Evolutionary conservation across 1,140 invertebrate genomes (phyloP).

Genomic region (Hyphantria cunea): DNA sequence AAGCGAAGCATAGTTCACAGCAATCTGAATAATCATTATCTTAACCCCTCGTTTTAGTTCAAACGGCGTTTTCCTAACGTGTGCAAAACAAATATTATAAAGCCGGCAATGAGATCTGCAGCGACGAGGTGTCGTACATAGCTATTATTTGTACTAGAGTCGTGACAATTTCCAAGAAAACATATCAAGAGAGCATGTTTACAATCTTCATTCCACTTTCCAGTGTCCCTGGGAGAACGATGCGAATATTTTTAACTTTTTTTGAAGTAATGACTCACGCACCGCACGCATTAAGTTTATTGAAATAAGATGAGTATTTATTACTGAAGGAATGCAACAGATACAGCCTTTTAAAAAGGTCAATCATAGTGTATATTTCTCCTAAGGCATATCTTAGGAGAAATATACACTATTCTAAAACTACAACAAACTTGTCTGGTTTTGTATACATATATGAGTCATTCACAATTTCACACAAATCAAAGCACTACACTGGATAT

Average conservation of each 20-base stretch:
- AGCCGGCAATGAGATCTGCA: slow-evolving; percentile 14
- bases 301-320: slow-evolving; percentile 15
- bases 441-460: no score
- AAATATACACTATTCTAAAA: no score
- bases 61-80: slow-evolving; percentile 5
- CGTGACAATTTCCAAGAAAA: slow-evolving; percentile 51
- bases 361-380: no score
- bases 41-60: slow-evolving; percentile 10
- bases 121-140: slow-evolving; percentile 28
- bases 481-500: no score
- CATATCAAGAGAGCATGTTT: slow-evolving; percentile 52
- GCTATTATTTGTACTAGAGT: slow-evolving; percentile 43
- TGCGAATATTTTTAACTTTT: slow-evolving; percentile 56
- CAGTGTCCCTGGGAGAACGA: slow-evolving; percentile 50
- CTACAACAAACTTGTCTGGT: no score
- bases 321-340: slow-evolving; percentile 2
- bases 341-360: background rate
- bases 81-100: slow-evolving; percentile 22
- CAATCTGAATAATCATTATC: background rate
- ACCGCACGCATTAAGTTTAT: slow-evolving; percentile 20
- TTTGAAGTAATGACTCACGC: slow-evolving; percentile 40
- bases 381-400: no score
- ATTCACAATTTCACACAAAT: no score
- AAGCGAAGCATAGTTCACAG: background rate
- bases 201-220: slow-evolving; percentile 42